phyloP scores from a whole-genome alignment of 1,140 invertebrate genomes.

The Onthophagus taurus region DNA sequence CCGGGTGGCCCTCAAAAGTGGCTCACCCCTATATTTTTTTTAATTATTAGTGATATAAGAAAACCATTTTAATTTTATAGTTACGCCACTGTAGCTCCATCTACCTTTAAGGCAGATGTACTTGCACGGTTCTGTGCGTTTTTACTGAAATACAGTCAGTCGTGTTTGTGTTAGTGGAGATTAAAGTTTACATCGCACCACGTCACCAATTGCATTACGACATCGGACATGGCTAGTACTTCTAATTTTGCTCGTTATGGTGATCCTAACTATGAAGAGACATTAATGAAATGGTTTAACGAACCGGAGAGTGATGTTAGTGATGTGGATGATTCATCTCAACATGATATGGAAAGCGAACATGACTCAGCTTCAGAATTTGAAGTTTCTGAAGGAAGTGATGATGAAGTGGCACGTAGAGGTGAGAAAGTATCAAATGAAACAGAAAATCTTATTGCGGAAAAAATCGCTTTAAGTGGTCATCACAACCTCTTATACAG shows the following conservation, averaged over 20 bases:
- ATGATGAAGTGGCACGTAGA: constrained; percentile 1
- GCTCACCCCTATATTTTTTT: too few species aligned
- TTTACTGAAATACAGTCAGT: not conserved
- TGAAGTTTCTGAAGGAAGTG: not conserved
- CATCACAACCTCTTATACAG: not conserved
- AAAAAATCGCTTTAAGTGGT: constrained; percentile 1
- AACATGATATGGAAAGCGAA: constrained; percentile 3
- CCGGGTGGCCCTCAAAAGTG: too few species aligned
- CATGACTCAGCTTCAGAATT: constrained; percentile 2
- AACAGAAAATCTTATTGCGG: not conserved
- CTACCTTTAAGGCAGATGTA: constrained; percentile 1
- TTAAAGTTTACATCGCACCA: not conserved
- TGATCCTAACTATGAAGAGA: constrained; percentile 2
- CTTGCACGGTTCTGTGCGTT: not conserved
- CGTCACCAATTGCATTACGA: not conserved
- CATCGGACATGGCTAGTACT: not conserved
- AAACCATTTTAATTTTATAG: too few species aligned
- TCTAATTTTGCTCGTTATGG: not conserved
- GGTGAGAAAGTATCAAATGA: too few species aligned
- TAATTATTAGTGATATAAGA: too few species aligned
- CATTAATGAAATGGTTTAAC: not conserved
- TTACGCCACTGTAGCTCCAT: too few species aligned
- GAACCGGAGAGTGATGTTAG: constrained; percentile 1
- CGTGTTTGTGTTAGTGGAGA: not conserved
- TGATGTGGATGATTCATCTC: not conserved